phyloP scores from a whole-genome alignment of 2,797 vertebrate species.

The Chiloscyllium punctatum region DNA sequence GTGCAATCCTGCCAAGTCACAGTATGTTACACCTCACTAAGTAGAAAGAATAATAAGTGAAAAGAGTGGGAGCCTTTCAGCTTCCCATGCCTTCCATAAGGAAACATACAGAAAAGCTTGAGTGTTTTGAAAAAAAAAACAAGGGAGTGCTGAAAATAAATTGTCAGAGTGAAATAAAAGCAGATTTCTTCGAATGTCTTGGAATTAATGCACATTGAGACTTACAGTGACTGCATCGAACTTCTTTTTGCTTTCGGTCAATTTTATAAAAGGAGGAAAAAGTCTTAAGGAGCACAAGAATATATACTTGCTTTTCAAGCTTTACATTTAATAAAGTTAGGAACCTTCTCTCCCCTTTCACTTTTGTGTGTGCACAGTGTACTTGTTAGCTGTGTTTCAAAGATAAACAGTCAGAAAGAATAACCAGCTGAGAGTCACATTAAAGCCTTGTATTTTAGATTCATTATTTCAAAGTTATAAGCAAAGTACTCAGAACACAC shows the following conservation, averaged over 20 bases:
- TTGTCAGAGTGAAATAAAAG: neutral
- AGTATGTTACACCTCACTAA: neutral
- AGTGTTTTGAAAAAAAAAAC: too few relatives aligned
- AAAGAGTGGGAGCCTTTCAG: neutral
- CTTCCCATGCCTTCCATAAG: neutral
- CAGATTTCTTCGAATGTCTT: neutral
- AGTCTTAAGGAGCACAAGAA: too few relatives aligned
- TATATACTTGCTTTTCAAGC: neutral
- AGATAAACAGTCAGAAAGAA: neutral
- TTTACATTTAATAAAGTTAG: neutral
- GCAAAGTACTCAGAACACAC: neutral
- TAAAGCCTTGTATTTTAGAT: neutral
- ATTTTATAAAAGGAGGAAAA: neutral
- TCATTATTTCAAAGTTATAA: neutral
- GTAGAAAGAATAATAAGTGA: neutral
- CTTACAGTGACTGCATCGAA: neutral
- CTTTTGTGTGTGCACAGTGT: neutral
- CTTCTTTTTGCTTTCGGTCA: neutral
- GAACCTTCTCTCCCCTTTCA: neutral
- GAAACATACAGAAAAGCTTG: neutral
- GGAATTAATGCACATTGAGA: neutral
- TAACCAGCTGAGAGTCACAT: neutral
- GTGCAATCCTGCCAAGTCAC: neutral
- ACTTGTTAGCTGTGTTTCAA: neutral
- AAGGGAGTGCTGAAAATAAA: neutral